Base-by-base conservation (phyloP, 2,888 invertebrate genomes). In the Ormyrus rosae region DNA sequence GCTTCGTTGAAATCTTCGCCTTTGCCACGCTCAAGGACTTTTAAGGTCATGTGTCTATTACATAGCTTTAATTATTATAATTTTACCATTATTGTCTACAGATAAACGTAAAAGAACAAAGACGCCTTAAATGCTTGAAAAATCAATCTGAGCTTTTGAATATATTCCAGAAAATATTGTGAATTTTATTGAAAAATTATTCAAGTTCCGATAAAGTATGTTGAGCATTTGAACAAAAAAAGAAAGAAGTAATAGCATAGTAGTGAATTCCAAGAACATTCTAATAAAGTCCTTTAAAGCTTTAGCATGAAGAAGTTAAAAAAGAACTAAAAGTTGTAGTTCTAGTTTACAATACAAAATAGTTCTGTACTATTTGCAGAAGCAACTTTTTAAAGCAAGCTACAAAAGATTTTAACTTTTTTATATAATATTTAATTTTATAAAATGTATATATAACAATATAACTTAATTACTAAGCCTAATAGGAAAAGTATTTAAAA, bases 1-100 rank as follows among this genome's bases (percentile, higher is more conserved):
- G 88, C 70, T 90, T 90, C 78, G 86, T 89, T 51, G 88, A 89
- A 83, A 83, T 89, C 56, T 90, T 90, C 67, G 87, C 88, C 19
- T 80, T 87, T 8, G 84, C 85, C 50, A 86, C 89, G 11, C 82
- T 90, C 46, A 88, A 86, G 73, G 89, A 90, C 72, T 71, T 87
- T 45, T 83, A 81, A 73, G 75, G 45, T 67, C 48, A 50, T 58
- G 34, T 34, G 11, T 45, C 46, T 10, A 6, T 8, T 46, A 5
- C 8, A 1, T 50, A 50, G 53, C 53, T 67, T 67, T 3, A 34
- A 34, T 34, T 34, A 34, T 34, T 34, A 34, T 34, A 34, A 19
- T 51, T 65, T 3, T 51, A 46, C 19, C 10, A 65, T 48, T 6
- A 48, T 51, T 51, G 64, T 34, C 34, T 34, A 34, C 4, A 34